phyloP scores from a whole-genome alignment of 2,797 vertebrate species.

The Lepidocolaptes lacrymiger region DNA sequence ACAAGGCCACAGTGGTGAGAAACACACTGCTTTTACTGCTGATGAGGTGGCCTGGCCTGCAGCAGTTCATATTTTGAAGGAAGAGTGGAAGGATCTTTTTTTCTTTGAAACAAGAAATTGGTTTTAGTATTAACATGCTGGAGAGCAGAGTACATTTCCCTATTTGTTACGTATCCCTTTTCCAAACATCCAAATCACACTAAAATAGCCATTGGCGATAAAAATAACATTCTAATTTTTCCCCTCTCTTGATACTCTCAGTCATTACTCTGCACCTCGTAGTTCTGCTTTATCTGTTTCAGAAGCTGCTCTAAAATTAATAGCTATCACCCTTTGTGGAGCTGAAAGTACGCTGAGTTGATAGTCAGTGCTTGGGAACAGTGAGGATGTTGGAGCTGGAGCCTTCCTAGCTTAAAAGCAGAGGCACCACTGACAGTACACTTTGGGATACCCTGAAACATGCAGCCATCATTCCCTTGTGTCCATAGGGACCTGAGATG shows the following conservation, averaged over 20 bases:
- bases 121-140: neutral
- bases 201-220: neutral
- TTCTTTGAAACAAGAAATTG: neutral
- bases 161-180: neutral
- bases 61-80: neutral
- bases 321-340: neutral
- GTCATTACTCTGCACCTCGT: neutral
- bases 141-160: neutral
- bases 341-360: neutral
- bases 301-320: neutral
- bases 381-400: neutral
- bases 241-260: neutral
- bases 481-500: fast-evolving
- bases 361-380: neutral
- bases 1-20: neutral
- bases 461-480: fast-evolving
- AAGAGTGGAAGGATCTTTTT: neutral
- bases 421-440: fast-evolving
- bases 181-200: neutral
- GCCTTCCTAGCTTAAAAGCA: neutral
- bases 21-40: neutral
- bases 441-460: neutral
- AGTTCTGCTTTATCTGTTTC: neutral
- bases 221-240: neutral
- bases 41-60: neutral